phyloP scores from a whole-genome alignment of 2,113 vertebrate species.

The Nothocercus julius region DNA sequence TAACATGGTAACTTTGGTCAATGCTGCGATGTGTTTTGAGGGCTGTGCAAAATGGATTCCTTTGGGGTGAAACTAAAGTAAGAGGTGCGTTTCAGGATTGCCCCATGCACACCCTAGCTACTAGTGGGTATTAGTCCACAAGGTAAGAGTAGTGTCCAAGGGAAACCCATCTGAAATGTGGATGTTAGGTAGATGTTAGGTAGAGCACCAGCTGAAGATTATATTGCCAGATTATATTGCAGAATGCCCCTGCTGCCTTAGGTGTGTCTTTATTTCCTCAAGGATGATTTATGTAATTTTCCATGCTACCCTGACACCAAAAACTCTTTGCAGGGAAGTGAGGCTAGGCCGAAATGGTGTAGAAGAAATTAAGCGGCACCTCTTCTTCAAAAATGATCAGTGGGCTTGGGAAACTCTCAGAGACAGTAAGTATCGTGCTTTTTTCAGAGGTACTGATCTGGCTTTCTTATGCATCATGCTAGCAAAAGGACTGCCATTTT shows the following conservation, averaged over 20 bases:
- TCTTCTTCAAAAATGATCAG: constrained; percentile 98
- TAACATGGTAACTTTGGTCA: neutral
- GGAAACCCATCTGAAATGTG: neutral
- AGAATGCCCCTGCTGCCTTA: neutral
- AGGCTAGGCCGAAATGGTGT: constrained; percentile 94
- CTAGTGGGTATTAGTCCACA: neutral
- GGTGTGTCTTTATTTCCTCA: neutral
- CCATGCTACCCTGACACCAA: neutral
- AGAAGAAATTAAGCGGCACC: constrained; percentile 96
- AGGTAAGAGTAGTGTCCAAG: neutral
- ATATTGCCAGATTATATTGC: neutral
- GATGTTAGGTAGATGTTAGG: neutral
- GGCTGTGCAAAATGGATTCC: fast-evolving
- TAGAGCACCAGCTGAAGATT: neutral
- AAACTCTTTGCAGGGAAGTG: constrained; percentile 84
- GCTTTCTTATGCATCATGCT: neutral
- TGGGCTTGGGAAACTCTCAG: constrained; percentile 97
- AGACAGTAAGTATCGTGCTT: constrained; percentile 86
- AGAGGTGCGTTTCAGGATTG: neutral
- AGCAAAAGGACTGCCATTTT: neutral
- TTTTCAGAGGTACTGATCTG: neutral
- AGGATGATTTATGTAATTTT: neutral
- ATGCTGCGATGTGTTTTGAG: neutral
- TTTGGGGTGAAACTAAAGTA: neutral
- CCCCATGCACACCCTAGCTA: neutral